These are phyloP conservation scores for Ceratina japonica DNA, from an alignment of 1,140 invertebrate genomes.

Conservation along the genomic window DNA sequence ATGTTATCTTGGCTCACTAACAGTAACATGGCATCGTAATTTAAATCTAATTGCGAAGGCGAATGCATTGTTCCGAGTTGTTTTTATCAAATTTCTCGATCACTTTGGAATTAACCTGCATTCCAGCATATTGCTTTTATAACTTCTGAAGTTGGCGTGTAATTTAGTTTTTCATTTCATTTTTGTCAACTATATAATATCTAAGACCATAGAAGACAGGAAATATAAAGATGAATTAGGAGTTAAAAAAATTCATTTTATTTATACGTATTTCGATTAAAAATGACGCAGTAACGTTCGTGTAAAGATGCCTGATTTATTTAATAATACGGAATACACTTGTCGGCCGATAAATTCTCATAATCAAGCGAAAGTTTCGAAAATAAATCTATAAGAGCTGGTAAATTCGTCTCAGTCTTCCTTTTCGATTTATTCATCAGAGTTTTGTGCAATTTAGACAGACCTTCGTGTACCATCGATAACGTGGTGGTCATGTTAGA, in stretches of 20 bases:
- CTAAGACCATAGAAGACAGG: too few relatives aligned
- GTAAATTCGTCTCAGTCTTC: slow-evolving; percentile 37
- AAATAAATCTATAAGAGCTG: neutral
- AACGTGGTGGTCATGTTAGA: slow-evolving; percentile 29
- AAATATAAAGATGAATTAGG: too few relatives aligned
- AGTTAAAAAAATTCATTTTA: neutral
- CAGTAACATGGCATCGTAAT: slow-evolving; percentile 33
- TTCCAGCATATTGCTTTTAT: neutral
- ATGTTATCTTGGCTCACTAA: slow-evolving; percentile 1
- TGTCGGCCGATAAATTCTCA: neutral
- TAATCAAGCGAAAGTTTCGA: slow-evolving; percentile 20
- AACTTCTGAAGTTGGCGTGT: slow-evolving; percentile 11
- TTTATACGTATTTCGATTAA: neutral
- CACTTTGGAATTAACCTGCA: neutral
- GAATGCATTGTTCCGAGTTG: too few relatives aligned
- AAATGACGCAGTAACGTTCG: neutral
- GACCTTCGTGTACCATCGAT: slow-evolving; percentile 1
- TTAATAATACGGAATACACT: neutral
- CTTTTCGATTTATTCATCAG: neutral
- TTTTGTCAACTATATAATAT: neutral
- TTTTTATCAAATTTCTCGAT: too few relatives aligned
- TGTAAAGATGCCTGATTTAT: too few relatives aligned
- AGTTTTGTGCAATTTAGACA: slow-evolving; percentile 22
- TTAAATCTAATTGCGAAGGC: neutral
- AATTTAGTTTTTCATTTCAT: neutral